Evolutionary conservation across 53 echinoderm and acorn worm genomes (phyloP).

Genomic region (Temnopleurus reevesii): DNA sequence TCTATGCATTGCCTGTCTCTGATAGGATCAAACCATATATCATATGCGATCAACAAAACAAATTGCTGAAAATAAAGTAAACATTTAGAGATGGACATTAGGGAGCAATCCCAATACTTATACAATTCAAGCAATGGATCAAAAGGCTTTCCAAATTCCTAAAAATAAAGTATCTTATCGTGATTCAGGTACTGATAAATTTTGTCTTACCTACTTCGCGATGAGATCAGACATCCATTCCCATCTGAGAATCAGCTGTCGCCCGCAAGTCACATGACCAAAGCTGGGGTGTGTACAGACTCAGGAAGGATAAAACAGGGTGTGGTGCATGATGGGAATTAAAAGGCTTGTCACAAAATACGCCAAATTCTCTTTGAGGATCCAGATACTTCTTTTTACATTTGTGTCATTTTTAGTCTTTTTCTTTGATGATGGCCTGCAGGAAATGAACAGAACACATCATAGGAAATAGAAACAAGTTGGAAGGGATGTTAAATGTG

Average conservation of each 20-base stretch:
- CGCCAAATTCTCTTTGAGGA: constrained; percentile 8
- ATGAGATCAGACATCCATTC: neutral
- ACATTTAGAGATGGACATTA: too few species aligned
- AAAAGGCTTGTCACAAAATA: constrained; percentile 37
- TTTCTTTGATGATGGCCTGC: neutral
- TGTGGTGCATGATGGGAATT: constrained; percentile 54
- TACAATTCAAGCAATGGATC: neutral
- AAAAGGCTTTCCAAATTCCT: neutral
- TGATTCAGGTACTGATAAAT: constrained; percentile 35
- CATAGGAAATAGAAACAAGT: constrained; percentile 35
- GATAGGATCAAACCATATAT: neutral
- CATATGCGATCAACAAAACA: neutral
- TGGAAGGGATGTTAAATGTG: neutral
- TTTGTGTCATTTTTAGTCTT: neutral
- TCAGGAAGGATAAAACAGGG: constrained; percentile 49
- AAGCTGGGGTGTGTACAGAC: neutral
- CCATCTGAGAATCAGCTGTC: neutral
- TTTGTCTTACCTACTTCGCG: constrained; percentile 15
- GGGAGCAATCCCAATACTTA: neutral
- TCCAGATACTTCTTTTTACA: neutral
- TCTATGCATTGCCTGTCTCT: neutral
- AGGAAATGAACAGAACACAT: constrained; percentile 1
- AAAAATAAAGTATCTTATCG: neutral
- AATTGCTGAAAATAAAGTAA: neutral
- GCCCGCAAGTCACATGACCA: constrained; percentile 40